Evolutionary conservation across 2,888 invertebrate genomes (phyloP), one percentile per base, ranked within the genome.

Genomic region (Eubasilissa splendida): DNA sequence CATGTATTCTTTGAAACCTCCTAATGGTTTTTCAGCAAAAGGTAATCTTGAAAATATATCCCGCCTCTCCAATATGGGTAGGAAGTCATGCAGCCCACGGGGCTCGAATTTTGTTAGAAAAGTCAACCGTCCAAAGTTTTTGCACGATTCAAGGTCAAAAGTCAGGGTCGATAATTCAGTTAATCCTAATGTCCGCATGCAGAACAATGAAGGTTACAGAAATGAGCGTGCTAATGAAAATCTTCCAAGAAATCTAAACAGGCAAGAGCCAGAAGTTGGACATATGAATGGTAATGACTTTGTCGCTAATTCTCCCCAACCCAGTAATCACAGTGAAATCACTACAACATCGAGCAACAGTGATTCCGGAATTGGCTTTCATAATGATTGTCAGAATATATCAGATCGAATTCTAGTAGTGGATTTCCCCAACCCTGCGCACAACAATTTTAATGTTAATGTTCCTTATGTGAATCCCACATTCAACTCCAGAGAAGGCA

Each of bases 351-450:
- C 97, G 0, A 97, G 97, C 85, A 98, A 97, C 87, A 97, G 97
- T 79, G 98, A 98, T 87, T 98, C 97, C 1, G 98, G 98, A 0
- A 97, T 98, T 82, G 98, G 98, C 0, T 97, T 97, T 85, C 93
- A 96, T 84, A 97, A 97, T 85, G 97, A 97, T 85, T 95, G 95
- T 85, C 93, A 95, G 10, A 95, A 95, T 85, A 93, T 96, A 76
- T 95, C 95, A 0, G 96, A 96, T 87, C 90, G 96, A 80, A 96
- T 96, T 85, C 87, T 95, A 54, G 93, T 95, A 0, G 95, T 95
- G 0, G 96, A 96, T 86, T 95, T 95, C 86, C 93, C 93, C 0
- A 89, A 89, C 14, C 85, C 85, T 11, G 82, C 84, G 5, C 79
- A 82, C 9, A 85, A 86, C 84, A 84, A 84, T 75, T 84, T 84